Percentiles rank a stretch among this genome's conserved stretches.
Conservation (phyloP, 2,888 invertebrate species). For the Eristalis arbustorum region DNA sequence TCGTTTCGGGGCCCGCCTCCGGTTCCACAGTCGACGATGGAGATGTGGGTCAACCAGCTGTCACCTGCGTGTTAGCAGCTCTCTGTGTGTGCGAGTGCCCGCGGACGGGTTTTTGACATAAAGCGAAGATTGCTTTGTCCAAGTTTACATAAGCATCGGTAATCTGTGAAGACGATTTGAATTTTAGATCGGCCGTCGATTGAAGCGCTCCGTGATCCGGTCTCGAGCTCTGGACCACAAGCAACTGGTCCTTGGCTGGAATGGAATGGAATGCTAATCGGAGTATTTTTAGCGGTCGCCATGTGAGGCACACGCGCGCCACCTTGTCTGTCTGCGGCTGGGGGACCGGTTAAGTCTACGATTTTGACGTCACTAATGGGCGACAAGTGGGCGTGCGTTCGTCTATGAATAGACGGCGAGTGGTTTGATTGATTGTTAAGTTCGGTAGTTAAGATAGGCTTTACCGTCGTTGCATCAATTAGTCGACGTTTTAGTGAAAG, state of each 20-base stretch:
- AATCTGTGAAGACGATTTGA: neutral
- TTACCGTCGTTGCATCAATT: neutral
- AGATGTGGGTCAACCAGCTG: constrained; percentile 57
- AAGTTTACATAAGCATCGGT: neutral
- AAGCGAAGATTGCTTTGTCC: neutral
- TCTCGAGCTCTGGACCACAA: neutral
- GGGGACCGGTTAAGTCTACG: constrained; percentile 2
- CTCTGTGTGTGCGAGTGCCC: neutral
- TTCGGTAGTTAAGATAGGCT: neutral
- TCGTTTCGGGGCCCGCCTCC: neutral
- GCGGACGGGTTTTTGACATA: neutral
- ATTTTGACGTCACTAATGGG: neutral
- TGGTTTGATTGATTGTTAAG: neutral
- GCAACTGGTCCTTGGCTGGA: constrained; percentile 42
- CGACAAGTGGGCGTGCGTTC: neutral
- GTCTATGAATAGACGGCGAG: constrained; percentile 3
- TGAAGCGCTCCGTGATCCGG: neutral
- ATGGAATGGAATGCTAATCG: constrained; percentile 23
- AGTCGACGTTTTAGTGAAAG: neutral
- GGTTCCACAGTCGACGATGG: neutral
- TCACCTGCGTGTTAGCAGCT: neutral
- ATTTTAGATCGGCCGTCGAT: neutral
- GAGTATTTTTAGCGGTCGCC: neutral
- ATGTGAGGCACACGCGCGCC: constrained; percentile 12
- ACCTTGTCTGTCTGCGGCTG: constrained; percentile 18